Percentiles rank a stretch among this genome's conserved stretches.
Evolutionary conservation across 2,113 vertebrate genomes (phyloP).

Genomic region (Pterocles orientalis): DNA sequence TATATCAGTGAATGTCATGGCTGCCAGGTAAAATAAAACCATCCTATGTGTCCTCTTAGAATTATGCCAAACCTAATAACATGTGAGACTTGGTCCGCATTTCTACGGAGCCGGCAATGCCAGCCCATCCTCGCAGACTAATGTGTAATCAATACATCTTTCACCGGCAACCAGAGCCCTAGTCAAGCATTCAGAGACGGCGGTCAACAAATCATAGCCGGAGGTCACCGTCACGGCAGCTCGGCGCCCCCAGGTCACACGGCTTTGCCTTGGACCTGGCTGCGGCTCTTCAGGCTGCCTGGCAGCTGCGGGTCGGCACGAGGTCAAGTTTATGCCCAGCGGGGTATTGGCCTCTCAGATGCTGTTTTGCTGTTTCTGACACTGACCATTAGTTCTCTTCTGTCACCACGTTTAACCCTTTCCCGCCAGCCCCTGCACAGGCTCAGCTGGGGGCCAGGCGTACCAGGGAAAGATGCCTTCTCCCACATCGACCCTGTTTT

Average conservation of each 20-base stretch:
- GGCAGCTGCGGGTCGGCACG: background rate
- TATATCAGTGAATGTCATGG: conserved; percentile 63
- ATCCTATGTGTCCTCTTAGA: conserved; percentile 39
- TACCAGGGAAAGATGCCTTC: fast-evolving
- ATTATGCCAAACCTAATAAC: conserved; percentile 62
- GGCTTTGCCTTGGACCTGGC: background rate
- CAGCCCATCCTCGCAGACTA: conserved; percentile 35
- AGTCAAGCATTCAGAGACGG: conserved; percentile 2
- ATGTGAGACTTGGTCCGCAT: background rate
- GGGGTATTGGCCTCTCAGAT: conserved; percentile 11
- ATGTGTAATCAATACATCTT: conserved; percentile 70
- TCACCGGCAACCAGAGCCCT: conserved; percentile 18
- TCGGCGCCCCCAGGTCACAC: background rate
- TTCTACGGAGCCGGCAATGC: background rate
- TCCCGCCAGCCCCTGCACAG: background rate
- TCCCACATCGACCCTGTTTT: fast-evolving
- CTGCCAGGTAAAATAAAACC: conserved; percentile 67
- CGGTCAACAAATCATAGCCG: conserved; percentile 28
- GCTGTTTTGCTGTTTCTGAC: conserved; percentile 34
- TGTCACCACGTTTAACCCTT: background rate
- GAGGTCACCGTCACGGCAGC: conserved; percentile 38
- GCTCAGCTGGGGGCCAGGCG: fast-evolving
- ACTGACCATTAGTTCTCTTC: conserved; percentile 47
- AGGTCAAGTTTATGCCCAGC: conserved; percentile 59
- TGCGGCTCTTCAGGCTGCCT: background rate